Evolutionary conservation across 2,888 invertebrate genomes (phyloP).

Genomic region (Aleiodes alternator): DNA sequence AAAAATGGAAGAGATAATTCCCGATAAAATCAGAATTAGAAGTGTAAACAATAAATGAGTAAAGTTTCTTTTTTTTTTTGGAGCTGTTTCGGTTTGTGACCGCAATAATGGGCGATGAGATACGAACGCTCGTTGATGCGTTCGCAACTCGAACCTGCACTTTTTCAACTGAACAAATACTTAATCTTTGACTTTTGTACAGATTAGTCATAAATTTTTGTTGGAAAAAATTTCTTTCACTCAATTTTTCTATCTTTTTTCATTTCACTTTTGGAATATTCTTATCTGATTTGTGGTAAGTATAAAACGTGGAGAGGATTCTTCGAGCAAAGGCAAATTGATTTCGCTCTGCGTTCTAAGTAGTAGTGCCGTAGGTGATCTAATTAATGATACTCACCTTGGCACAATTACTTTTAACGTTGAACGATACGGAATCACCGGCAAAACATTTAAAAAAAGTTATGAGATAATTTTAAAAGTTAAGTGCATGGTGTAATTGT

Average conservation of each 20-base stretch:
- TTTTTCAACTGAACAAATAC: conserved; percentile 42
- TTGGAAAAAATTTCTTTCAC: not conserved
- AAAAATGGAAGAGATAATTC: not conserved
- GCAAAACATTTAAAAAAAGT: conserved; percentile 15
- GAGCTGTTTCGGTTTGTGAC: conserved; percentile 75
- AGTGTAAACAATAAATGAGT: conserved; percentile 14
- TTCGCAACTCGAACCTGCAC: conserved; percentile 65
- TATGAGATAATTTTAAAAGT: not conserved
- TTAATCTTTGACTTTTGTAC: conserved; percentile 2
- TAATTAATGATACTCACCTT: conserved; percentile 72
- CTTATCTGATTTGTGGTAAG: not conserved
- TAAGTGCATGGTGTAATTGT: not conserved
- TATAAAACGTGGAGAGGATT: conserved; percentile 12
- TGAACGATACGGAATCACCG: conserved; percentile 40
- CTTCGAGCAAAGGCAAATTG: not conserved
- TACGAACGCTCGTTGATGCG: conserved; percentile 71
- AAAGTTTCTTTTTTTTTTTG: conserved; percentile 39
- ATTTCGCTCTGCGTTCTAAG: conserved; percentile 73
- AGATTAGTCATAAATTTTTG: not conserved
- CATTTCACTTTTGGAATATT: not conserved
- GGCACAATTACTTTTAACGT: conserved; percentile 74
- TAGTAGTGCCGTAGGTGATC: conserved; percentile 79
- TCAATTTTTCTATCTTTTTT: not conserved
- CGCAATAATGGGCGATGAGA: conserved; percentile 75
- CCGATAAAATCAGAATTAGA: not conserved